phyloP scores from a whole-genome alignment of 2,797 vertebrate species.

The Emys orbicularis region DNA sequence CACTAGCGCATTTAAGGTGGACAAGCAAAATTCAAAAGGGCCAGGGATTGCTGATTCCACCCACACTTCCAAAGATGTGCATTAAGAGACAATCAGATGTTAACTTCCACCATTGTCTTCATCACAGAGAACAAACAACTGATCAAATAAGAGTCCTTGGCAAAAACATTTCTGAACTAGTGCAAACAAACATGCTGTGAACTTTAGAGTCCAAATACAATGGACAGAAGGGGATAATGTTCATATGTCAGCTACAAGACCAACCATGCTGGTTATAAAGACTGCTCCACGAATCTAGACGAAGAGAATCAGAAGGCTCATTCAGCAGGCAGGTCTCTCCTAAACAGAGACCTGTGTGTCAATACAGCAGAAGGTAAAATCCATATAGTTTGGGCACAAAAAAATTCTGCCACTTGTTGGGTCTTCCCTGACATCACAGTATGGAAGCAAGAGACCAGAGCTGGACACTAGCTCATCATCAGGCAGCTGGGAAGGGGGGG shows the following conservation, averaged over 20 bases:
- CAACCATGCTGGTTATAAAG: background rate
- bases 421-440: background rate
- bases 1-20: background rate
- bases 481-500: slow-evolving; percentile 14
- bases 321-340: background rate
- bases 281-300: background rate
- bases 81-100: background rate
- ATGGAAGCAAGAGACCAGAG: background rate
- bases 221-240: background rate
- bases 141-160: background rate
- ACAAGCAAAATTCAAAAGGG: background rate
- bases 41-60: background rate
- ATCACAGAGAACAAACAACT: background rate
- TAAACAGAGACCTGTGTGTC: background rate
- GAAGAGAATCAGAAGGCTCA: background rate
- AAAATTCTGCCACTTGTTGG: background rate
- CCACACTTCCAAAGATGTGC: accelerated
- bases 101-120: background rate
- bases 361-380: slow-evolving; percentile 9
- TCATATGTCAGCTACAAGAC: background rate
- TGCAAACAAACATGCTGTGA: background rate
- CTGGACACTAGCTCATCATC: background rate
- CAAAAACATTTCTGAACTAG: background rate
- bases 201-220: background rate
- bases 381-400: background rate